Evolutionary conservation across 2,888 invertebrate species (phyloP), one percentile per base, ranked within the genome.

Genomic region (Microdon myrmicae): DNA sequence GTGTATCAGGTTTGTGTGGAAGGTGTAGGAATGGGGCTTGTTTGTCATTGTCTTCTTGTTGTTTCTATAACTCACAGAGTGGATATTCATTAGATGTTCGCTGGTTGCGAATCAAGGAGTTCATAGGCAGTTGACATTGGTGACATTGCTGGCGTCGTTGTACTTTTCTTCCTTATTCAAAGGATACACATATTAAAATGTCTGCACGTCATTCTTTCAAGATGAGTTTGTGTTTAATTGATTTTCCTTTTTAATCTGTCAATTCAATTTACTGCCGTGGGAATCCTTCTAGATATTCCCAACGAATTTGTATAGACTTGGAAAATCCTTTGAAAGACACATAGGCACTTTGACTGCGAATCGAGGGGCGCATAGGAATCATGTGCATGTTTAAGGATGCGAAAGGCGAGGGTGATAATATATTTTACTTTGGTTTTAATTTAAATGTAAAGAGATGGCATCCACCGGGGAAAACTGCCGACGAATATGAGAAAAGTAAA

Each of bases 391-490:
- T 64, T 56, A 43, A 64, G 56, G 58, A 58, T 58, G 47, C 37
- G 43, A 32, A 8, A 12, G 64, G 55, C 53, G 45, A n/a, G n/a
- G n/a, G 44, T 29, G 44, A 55, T 53, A 47, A 47, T 48, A 53
- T 58, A 45, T 64, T 64, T 64, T 38, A 58, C 64, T 58, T 58
- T 64, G 58, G 64, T 64, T 58, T 64, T 64, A 58, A 64, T 64
- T 64, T 64, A 58, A 64, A 58, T 58, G 53, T 43, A 58, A 26
- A 60, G 44, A 64, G 51, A 32, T 45, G n/a, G n/a, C n/a, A n/a
- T 51, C 29, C 56, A 47, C 51, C 51, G 47, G 39, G 43, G 26
- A 38, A 38, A 26, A 37, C 37, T 14, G 17, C 38, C 28, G 39
- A 38, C 26, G 19, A 2, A 9, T 8, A 14, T 16, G 17, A 25